Conservation (phyloP, 1,140 invertebrate species). For the Ips nitidus region DNA sequence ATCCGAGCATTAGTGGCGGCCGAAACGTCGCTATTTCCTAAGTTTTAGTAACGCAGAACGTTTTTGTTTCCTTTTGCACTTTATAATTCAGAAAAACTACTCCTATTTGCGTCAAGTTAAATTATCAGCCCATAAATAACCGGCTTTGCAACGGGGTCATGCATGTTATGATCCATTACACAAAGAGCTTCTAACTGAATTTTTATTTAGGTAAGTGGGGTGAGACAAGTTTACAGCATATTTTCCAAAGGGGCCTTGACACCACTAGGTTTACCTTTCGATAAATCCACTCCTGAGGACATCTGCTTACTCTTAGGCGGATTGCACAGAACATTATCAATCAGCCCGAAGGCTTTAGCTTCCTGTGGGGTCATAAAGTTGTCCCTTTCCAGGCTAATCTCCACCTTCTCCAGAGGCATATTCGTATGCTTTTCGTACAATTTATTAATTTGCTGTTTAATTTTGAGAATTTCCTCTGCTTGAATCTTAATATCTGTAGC, state of each 20-base stretch:
- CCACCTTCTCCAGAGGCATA: conserved; percentile 74
- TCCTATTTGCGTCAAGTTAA: neutral
- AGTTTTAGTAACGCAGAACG: neutral
- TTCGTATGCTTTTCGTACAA: conserved; percentile 94
- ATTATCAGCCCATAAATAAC: neutral
- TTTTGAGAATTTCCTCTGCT: conserved; percentile 93
- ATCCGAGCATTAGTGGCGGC: conserved; percentile 16
- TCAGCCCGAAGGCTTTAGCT: conserved; percentile 91
- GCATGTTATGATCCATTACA: neutral
- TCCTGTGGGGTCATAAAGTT: conserved; percentile 90
- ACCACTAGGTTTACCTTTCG: too few relatives aligned
- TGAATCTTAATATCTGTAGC: conserved; percentile 98
- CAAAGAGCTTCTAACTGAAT: too few relatives aligned
- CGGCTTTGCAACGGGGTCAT: neutral
- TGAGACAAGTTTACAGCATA: too few relatives aligned
- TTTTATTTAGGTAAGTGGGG: too few relatives aligned
- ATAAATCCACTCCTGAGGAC: too few relatives aligned
- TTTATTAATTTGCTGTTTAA: conserved; percentile 87
- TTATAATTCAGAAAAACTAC: neutral
- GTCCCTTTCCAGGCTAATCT: conserved; percentile 87
- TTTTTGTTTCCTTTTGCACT: conserved; percentile 2
- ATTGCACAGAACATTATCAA: conserved; percentile 80
- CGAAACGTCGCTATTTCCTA: conserved; percentile 6
- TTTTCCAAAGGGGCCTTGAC: too few relatives aligned
- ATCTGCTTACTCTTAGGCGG: conserved; percentile 21